These are phyloP conservation scores for Cyprinella venusta DNA, from an alignment of 2,797 vertebrate species.

Conservation along the genomic window DNA sequence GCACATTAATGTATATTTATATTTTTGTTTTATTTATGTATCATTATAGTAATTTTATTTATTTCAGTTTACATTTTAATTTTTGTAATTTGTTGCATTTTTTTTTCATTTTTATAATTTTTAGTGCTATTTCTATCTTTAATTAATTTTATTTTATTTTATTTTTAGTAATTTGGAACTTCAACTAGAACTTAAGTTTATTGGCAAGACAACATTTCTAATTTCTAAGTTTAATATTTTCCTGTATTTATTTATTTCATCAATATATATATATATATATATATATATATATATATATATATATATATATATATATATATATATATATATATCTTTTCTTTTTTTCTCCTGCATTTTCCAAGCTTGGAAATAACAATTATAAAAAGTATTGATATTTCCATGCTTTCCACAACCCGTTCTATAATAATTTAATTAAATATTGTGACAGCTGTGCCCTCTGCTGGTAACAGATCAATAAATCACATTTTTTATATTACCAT, in stretches of 20 bases:
- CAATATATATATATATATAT: background rate
- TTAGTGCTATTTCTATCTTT: background rate
- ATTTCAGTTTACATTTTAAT: background rate
- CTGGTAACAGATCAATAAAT: constrained; percentile 6
- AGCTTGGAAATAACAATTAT: background rate
- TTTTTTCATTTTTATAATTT: background rate
- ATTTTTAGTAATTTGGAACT: background rate
- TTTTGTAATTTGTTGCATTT: background rate
- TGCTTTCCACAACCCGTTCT: background rate
- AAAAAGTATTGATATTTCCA: background rate
- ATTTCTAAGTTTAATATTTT: background rate
- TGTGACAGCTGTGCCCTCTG: constrained; percentile 32
- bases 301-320: too few relatives aligned
- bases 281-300: too few relatives aligned
- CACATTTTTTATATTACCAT: background rate
- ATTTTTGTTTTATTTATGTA: background rate
- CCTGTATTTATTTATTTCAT: too few relatives aligned
- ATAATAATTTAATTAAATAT: background rate
- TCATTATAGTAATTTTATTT: background rate
- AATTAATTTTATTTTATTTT: background rate
- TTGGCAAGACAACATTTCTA: background rate
- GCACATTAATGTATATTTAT: background rate
- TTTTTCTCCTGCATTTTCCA: background rate
- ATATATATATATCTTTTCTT: background rate
- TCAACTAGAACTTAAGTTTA: background rate